A percentile compares a stretch with the other conserved stretches of the same genome.
These are phyloP conservation scores for Garra rufa DNA, from an alignment of 2,113 vertebrate genomes.

Conservation along the genomic window DNA sequence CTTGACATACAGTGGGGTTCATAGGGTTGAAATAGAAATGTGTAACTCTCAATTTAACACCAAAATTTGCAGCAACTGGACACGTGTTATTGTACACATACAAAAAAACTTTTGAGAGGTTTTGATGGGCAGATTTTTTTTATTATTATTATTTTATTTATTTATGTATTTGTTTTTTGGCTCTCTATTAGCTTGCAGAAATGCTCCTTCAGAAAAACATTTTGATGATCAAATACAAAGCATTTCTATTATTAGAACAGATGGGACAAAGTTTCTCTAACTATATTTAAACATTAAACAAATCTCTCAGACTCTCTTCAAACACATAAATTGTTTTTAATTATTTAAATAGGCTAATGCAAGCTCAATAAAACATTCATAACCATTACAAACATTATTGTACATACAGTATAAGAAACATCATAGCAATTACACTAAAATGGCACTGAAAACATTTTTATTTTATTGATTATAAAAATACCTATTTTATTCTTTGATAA, in stretches of 20 bases:
- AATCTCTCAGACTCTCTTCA: not conserved
- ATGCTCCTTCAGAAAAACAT: not conserved
- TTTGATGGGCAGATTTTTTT: no score
- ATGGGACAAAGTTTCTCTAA: not conserved
- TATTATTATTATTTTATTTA: no score
- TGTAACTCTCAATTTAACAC: no score
- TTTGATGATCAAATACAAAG: not conserved
- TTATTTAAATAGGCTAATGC: not conserved
- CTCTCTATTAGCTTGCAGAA: no score
- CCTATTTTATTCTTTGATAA: not conserved
- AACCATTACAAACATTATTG: not conserved
- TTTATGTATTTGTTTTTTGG: no score
- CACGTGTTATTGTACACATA: no score
- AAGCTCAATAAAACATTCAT: conserved; percentile 2
- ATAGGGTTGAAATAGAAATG: no score
- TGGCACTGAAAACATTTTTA: not conserved
- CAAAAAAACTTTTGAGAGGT: no score
- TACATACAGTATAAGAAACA: not conserved
- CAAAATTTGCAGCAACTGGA: no score
- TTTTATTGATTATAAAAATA: conserved; percentile 3
- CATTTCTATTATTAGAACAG: conserved; percentile 4
- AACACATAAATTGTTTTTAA: not conserved
- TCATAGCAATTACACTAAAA: not conserved
- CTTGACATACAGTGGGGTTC: no score
- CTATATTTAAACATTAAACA: not conserved